Base-by-base conservation (phyloP, 2,797 vertebrate species). In the Cynodonichthys magdalenae region DNA sequence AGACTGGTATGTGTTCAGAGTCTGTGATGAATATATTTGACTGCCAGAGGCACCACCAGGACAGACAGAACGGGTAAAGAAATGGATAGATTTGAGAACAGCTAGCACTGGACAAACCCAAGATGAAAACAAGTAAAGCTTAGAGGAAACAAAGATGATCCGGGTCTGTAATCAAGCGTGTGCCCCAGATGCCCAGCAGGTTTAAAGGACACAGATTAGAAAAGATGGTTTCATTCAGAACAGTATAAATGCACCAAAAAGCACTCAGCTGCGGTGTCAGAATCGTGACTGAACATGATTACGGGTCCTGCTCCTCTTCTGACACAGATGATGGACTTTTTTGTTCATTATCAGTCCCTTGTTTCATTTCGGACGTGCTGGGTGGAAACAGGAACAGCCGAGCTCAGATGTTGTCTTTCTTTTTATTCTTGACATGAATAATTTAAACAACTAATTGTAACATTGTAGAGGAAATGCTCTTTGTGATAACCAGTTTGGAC, bases 131-230 rank as follows among this genome's bases (percentile, higher is more conserved):
- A 39, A 5, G 10, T 5, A 12, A 12, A 3, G 36, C 12, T 39
- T 39, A 39, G 11, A 39, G 12, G 36, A 39, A 39, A 39, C 44
- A 46, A 46, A 18, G 50, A 74, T 68, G 80, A 83, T 67, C 83
- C 63, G 66, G 51, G 39, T 51, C 20, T 65, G 44, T 46, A 74
- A 60, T 81, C 62, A 57, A 42, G 59, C 71, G 48, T 28, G 67
- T 68, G 59, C 52, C 19, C 61, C 65, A 63, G 42, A 77, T 52
- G 63, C 27, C 64, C 63, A 1, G 61, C 68, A 74, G 18, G 1
- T 64, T 62, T 51, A 48, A 57, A 69, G 24, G 46, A 66, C 59
- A 47, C 14, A 28, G 42, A 36, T 65, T 49, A 68, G 34, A 72
- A 52, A 59, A 15, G 63, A 67, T 44, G 54, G 28, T 53, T 53